Conservation (phyloP, 2,888 invertebrate genomes). For the Diplazon laetatorius region DNA sequence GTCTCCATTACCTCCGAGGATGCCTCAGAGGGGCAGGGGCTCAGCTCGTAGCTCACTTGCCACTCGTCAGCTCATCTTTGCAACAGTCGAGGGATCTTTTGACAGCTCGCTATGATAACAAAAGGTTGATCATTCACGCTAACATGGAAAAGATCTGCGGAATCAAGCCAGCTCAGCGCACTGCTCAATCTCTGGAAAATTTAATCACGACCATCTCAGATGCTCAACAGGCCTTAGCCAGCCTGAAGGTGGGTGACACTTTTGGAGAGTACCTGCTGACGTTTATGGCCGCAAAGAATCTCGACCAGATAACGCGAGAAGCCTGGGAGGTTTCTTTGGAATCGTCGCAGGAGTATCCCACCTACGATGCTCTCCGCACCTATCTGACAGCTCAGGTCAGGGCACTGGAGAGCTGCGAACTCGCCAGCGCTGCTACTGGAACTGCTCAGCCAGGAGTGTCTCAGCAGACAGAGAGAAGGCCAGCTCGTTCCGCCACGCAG, state of each 20-base stretch:
- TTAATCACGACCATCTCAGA: constrained; percentile 5
- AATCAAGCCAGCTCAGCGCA: background rate
- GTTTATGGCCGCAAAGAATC: constrained; percentile 7
- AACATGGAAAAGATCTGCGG: too few species aligned
- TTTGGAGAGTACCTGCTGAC: constrained; percentile 15
- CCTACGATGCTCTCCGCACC: too few species aligned
- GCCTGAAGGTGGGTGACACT: too few species aligned
- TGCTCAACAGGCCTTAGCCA: too few species aligned
- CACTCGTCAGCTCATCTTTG: background rate
- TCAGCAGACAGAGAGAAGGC: too few species aligned
- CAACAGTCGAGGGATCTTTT: too few species aligned
- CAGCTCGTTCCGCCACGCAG: too few species aligned
- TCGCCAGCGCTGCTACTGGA: too few species aligned
- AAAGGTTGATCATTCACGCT: constrained; percentile 29
- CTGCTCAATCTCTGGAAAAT: background rate
- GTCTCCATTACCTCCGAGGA: too few species aligned
- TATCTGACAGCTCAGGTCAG: too few species aligned
- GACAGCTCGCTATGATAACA: constrained; percentile 33
- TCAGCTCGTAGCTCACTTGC: constrained; percentile 15
- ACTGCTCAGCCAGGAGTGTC: too few species aligned
- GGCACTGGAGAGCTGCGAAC: constrained; percentile 5
- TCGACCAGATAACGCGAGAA: constrained; percentile 31
- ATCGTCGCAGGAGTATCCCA: background rate
- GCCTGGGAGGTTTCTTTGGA: constrained; percentile 43
- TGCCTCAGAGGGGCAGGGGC: constrained; percentile 1